Evolutionary conservation across 2,888 invertebrate genomes (phyloP).

Genomic region (Lypha dubia): DNA sequence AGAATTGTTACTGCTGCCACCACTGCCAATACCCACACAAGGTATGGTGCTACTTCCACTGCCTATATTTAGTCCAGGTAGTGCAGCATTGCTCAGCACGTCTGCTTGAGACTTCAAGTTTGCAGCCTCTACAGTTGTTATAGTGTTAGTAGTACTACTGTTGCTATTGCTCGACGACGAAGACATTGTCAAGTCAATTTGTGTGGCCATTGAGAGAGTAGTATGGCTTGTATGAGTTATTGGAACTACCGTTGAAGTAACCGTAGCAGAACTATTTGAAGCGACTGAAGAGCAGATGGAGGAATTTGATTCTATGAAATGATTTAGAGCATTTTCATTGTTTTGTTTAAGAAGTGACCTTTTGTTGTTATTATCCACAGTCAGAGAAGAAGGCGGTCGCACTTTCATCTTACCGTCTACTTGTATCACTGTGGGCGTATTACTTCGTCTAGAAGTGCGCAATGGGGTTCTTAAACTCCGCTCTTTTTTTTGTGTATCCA

Average conservation of each 20-base stretch:
- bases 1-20: slow-evolving; percentile 73
- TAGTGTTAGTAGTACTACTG: slow-evolving; percentile 74
- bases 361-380: slow-evolving; percentile 51
- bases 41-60: slow-evolving; percentile 19
- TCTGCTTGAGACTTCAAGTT: slow-evolving; percentile 28
- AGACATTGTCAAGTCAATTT: slow-evolving; percentile 80
- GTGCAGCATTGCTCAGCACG: slow-evolving; percentile 26
- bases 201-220: slow-evolving; percentile 74
- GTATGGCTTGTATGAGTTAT: slow-evolving; percentile 33
- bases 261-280: slow-evolving; percentile 69
- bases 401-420: slow-evolving; percentile 47
- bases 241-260: slow-evolving; percentile 66
- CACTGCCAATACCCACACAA: slow-evolving; percentile 10
- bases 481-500: slow-evolving; percentile 70
- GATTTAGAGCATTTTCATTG: slow-evolving; percentile 67
- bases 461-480: slow-evolving; percentile 77
- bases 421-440: slow-evolving; percentile 73
- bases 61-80: slow-evolving; percentile 19
- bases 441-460: slow-evolving; percentile 79
- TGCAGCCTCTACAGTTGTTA: slow-evolving; percentile 72
- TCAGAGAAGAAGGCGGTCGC: slow-evolving; percentile 43
- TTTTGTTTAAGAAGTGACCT: slow-evolving; percentile 41
- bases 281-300: slow-evolving; percentile 72
- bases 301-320: slow-evolving; percentile 74
- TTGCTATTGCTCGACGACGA: slow-evolving; percentile 77